Evolutionary conservation across 2,888 invertebrate genomes (phyloP).

Genomic region (Phymatocera aterrima): DNA sequence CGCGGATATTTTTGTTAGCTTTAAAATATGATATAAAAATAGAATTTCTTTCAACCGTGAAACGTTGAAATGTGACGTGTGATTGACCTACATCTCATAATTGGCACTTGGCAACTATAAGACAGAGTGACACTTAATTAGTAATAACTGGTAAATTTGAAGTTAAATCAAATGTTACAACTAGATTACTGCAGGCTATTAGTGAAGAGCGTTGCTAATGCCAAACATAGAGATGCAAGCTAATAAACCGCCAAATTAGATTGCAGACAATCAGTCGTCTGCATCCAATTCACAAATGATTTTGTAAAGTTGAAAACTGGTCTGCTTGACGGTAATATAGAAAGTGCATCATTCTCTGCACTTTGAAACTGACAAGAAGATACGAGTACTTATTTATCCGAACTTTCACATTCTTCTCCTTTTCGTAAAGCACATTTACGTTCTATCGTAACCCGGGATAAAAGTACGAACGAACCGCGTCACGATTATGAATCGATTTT

Average conservation of each 20-base stretch:
- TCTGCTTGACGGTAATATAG: background rate
- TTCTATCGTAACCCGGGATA: no score
- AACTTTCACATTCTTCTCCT: no score
- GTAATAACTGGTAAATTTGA: slow-evolving; percentile 1
- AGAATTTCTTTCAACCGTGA: slow-evolving; percentile 16
- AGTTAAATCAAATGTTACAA: slow-evolving; percentile 9
- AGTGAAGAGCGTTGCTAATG: background rate
- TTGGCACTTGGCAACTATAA: background rate
- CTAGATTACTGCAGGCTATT: slow-evolving; percentile 8
- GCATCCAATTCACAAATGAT: background rate
- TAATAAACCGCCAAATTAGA: background rate
- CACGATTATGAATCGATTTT: no score
- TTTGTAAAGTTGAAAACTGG: background rate
- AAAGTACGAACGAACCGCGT: no score
- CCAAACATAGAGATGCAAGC: background rate
- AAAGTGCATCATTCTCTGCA: background rate
- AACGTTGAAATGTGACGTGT: slow-evolving; percentile 3
- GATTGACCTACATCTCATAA: background rate
- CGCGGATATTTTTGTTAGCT: background rate
- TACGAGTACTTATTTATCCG: no score
- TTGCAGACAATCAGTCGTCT: background rate
- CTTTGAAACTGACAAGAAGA: background rate
- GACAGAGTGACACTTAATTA: background rate
- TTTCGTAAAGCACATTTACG: no score
- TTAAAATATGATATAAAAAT: slow-evolving; percentile 25